Evolutionary conservation across 2,888 invertebrate species (phyloP).

Genomic region (Epinotia nisella): DNA sequence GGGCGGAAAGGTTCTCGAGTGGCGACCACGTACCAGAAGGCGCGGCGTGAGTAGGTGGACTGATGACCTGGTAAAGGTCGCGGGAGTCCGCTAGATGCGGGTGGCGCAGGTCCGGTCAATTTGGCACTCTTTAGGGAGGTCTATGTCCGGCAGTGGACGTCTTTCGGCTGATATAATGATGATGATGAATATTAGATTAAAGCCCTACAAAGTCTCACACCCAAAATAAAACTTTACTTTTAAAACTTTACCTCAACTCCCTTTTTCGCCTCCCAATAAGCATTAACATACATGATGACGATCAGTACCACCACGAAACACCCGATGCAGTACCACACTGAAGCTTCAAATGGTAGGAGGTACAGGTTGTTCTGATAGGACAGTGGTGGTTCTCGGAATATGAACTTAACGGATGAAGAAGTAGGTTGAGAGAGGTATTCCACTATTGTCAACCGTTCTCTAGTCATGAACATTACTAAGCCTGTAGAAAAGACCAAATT

Average conservation of each 20-base stretch:
- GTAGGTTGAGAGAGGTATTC: conserved; percentile 78
- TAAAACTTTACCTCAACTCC: background rate
- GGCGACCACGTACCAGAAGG: too few relatives aligned
- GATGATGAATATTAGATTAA: too few relatives aligned
- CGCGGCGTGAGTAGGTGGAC: too few relatives aligned
- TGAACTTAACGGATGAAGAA: conserved; percentile 73
- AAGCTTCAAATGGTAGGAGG: conserved; percentile 84
- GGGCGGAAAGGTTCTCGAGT: too few relatives aligned
- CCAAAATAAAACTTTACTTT: too few relatives aligned
- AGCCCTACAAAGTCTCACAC: too few relatives aligned
- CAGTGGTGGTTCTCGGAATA: conserved; percentile 87
- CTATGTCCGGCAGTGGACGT: too few relatives aligned
- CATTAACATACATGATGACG: conserved; percentile 60
- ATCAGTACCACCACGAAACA: conserved; percentile 67
- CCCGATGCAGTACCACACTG: conserved; percentile 85
- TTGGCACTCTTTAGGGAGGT: too few relatives aligned
- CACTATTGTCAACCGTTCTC: conserved; percentile 59
- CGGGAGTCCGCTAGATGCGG: too few relatives aligned
- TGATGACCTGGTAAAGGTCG: too few relatives aligned
- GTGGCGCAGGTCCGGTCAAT: too few relatives aligned
- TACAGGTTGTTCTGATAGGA: conserved; percentile 88
- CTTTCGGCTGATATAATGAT: too few relatives aligned
- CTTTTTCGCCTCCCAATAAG: conserved; percentile 66
- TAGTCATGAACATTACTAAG: conserved; percentile 58
- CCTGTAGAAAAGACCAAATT: conserved; percentile 52